Conservation (phyloP, 1,140 invertebrate species). For the Amphibalanus amphitrite region DNA sequence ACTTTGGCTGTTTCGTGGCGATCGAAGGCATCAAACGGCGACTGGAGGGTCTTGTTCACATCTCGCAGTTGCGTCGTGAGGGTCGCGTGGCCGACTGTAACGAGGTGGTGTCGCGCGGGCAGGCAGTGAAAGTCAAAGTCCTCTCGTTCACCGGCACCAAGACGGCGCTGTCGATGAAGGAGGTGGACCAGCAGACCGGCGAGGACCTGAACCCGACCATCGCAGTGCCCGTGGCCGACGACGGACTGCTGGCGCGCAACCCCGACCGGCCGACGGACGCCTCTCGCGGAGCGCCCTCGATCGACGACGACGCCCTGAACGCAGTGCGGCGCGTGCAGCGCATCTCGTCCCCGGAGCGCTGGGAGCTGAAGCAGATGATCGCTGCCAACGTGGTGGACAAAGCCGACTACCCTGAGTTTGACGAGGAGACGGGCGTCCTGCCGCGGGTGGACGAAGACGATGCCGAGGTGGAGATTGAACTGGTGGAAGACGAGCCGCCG, state of each 20-base stretch:
- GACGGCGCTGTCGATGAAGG: slow-evolving; percentile 94
- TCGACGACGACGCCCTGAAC: slow-evolving; percentile 54
- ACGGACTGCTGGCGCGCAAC: slow-evolving; percentile 38
- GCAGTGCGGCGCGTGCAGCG: slow-evolving; percentile 66
- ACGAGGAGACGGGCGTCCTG: slow-evolving; percentile 63
- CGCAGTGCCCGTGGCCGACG: slow-evolving; percentile 45
- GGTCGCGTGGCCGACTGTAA: slow-evolving; percentile 85
- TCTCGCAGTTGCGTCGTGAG: slow-evolving; percentile 82
- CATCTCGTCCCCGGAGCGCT: slow-evolving; percentile 85
- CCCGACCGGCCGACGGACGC: slow-evolving; percentile 54
- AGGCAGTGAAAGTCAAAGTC: slow-evolving; percentile 86
- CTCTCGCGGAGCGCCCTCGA: slow-evolving; percentile 10
- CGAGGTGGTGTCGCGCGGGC: slow-evolving; percentile 80
- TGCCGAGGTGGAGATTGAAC: slow-evolving; percentile 97
- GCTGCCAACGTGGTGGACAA: slow-evolving; percentile 67
- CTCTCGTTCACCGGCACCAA: slow-evolving; percentile 80
- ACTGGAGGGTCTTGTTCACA: slow-evolving; percentile 92
- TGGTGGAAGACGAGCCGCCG: slow-evolving; percentile 95
- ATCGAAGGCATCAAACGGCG: slow-evolving; percentile 66
- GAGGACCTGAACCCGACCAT: slow-evolving; percentile 90
- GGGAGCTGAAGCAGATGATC: slow-evolving; percentile 58
- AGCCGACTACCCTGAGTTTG: slow-evolving; percentile 78
- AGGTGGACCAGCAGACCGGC: slow-evolving; percentile 89
- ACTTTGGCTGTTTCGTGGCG: slow-evolving; percentile 96
- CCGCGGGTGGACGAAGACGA: slow-evolving; percentile 56